Base-by-base conservation (phyloP, 2,113 vertebrate genomes). In the Laterallus jamaicensis region DNA sequence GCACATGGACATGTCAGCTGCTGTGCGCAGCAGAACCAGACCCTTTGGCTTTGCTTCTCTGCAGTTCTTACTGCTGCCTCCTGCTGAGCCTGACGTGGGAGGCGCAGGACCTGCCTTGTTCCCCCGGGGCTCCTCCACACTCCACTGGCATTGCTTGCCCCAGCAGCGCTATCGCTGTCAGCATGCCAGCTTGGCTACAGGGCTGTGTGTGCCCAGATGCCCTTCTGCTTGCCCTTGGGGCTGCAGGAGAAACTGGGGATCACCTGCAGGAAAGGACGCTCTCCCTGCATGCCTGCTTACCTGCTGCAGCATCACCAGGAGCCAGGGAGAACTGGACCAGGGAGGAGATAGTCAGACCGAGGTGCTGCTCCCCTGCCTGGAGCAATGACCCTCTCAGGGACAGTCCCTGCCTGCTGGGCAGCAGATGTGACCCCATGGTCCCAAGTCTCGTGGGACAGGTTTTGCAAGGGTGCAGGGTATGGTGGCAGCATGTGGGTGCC, bases 131-230 rank as follows among this genome's bases (percentile, higher is more conserved):
- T 78, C 40, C 50, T 42, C 50, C 21, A 15, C 44, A 7, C n/a
- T 29, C 67, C 5, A 4, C 62, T 54, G 37, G 28, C 73, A 13
- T n/a, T 35, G 42, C 20, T 31, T 56, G 40, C 19, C 35, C 0
- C 0, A 32, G 44, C n/a, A 37, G 14, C 4, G 3, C 75, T 39
- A 5, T 86, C 0, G 0, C 82, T 73, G 26, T 39, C 1, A 4
- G n/a, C 49, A 9, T 42, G 37, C n/a, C 78, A 76, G 70, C 59
- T n/a, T 73, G 67, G 50, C 92, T 26, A 3, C 1, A 0, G 70
- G 76, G 21, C 40, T 60, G 11, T 50, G 21, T 64, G 79, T 58
- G 47, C 44, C 78, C 35, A 28, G 14, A 37, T 94, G 70, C 49
- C 69, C 55, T 92, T 40, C 74, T 40, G 44, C 59, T 59, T 86